Percentiles rank a stretch among this genome's conserved stretches.
Evolutionary conservation across 92 coral and sea anemone genomes (phyloP).

Genomic region (Paragorgia papillata): DNA sequence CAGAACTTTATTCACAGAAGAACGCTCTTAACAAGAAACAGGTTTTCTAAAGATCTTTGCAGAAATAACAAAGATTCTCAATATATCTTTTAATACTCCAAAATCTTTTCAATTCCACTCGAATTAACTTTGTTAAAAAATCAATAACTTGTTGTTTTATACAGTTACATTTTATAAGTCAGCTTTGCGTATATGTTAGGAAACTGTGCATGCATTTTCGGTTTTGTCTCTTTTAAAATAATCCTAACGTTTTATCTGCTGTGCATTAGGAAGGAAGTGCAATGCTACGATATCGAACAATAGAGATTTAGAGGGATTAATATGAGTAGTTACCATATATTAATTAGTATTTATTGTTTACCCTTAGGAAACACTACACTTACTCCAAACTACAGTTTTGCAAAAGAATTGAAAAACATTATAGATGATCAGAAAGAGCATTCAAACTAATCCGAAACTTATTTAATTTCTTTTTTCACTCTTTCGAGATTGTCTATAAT

Average conservation of each 20-base stretch:
- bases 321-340: neutral
- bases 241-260: neutral
- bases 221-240: neutral
- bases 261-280: slow-evolving; percentile 4
- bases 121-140: no score
- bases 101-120: no score
- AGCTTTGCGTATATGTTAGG: no score
- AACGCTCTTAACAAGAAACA: no score
- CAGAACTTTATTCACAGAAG: no score
- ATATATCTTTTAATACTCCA: no score
- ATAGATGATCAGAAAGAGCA: neutral
- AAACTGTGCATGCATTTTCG: neutral
- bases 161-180: neutral
- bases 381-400: neutral
- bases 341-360: slow-evolving; percentile 28
- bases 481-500: no score
- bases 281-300: neutral
- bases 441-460: neutral
- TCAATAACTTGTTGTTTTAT: no score
- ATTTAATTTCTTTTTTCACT: no score
- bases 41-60: no score
- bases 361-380: neutral
- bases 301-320: neutral
- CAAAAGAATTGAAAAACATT: neutral
- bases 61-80: no score